phyloP scores from a whole-genome alignment of 2,797 vertebrate species.

The Jordanella pulchra region DNA sequence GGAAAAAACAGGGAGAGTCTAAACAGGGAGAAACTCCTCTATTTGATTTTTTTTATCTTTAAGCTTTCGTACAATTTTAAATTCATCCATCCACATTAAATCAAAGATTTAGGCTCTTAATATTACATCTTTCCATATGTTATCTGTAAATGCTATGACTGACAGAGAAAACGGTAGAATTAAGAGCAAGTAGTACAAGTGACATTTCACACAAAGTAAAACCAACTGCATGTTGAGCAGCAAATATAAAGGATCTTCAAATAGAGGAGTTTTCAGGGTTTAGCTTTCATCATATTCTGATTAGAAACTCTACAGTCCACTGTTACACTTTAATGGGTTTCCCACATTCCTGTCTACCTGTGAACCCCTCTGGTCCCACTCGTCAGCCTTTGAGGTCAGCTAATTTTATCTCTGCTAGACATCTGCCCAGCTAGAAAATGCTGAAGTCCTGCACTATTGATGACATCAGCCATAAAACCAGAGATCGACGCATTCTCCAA shows the following conservation, averaged over 20 bases:
- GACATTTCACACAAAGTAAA: constrained; percentile 6
- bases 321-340: constrained; percentile 7
- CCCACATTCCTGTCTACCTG: constrained; percentile 26
- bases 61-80: constrained; percentile 25
- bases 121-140: constrained; percentile 8
- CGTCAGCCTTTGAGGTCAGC: constrained; percentile 27
- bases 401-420: constrained; percentile 61
- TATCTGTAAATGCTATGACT: background rate
- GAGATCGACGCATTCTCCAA: constrained; percentile 61
- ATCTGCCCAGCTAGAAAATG: constrained; percentile 49
- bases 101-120: constrained; percentile 27
- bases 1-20: background rate
- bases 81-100: constrained; percentile 4
- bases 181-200: background rate
- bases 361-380: constrained; percentile 6
- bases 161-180: background rate
- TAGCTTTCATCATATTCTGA: constrained; percentile 11
- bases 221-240: constrained; percentile 12
- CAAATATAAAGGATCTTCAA: constrained; percentile 11
- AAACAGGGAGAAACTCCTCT: constrained; percentile 18
- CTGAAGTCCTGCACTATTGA: constrained; percentile 49
- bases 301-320: background rate
- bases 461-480: constrained; percentile 58
- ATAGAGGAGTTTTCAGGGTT: background rate
- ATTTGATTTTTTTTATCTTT: constrained; percentile 11